phyloP scores from a whole-genome alignment of 1,140 invertebrate species.

The Drosophila nasuta region DNA sequence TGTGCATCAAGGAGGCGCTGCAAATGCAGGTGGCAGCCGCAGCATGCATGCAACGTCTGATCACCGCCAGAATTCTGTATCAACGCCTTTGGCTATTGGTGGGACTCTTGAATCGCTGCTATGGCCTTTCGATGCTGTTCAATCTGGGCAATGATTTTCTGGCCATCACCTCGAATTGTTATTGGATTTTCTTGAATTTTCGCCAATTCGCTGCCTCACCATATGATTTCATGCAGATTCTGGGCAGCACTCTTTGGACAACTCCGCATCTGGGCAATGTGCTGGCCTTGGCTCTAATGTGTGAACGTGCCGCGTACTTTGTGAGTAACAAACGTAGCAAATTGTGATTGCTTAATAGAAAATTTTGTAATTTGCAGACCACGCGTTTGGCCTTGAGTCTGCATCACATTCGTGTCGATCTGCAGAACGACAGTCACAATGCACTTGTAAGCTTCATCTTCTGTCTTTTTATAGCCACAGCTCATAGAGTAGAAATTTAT shows the following conservation, averaged over 20 bases:
- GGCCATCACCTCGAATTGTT: constrained; percentile 79
- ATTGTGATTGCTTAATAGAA: background rate
- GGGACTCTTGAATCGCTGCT: constrained; percentile 58
- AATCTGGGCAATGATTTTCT: constrained; percentile 80
- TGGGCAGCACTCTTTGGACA: constrained; percentile 68
- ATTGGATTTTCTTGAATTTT: constrained; percentile 81
- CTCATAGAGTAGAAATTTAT: no score
- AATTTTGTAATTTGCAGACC: constrained; percentile 48
- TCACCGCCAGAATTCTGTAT: constrained; percentile 64
- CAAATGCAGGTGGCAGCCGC: constrained; percentile 10
- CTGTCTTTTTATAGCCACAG: background rate
- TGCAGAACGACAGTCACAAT: constrained; percentile 75
- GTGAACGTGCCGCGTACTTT: constrained; percentile 63
- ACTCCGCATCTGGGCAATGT: constrained; percentile 75
- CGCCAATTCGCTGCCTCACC: constrained; percentile 58
- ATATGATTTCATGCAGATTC: constrained; percentile 65
- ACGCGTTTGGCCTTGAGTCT: constrained; percentile 67
- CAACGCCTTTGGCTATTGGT: constrained; percentile 70
- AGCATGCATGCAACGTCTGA: constrained; percentile 48
- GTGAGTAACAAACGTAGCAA: constrained; percentile 55
- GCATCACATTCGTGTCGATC: constrained; percentile 70
- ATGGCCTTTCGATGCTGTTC: constrained; percentile 72
- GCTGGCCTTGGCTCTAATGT: constrained; percentile 68
- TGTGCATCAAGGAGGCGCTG: constrained; percentile 9
- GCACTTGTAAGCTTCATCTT: constrained; percentile 58